These are phyloP conservation scores for Hapalemur alaotrensis DNA, from an alignment of 2,797 vertebrate genomes.

Conservation along the genomic window DNA sequence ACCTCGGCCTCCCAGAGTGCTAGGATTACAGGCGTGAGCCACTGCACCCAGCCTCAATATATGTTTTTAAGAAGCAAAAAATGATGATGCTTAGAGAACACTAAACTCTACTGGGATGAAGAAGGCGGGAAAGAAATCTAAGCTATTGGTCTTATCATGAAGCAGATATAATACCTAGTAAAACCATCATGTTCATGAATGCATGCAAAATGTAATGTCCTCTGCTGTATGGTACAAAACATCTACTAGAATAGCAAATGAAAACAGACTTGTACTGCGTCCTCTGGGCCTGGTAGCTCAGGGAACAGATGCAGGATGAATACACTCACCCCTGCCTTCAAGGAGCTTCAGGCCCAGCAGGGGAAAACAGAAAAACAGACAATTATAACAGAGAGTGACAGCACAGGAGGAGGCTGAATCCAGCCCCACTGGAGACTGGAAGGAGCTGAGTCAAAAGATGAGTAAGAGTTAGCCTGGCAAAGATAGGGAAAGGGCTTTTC, in stretches of 20 bases:
- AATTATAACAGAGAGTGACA: not conserved
- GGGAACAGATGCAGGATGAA: not conserved
- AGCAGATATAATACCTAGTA: not conserved
- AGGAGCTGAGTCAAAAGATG: not conserved
- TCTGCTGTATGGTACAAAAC: not conserved
- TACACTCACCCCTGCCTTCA: not conserved
- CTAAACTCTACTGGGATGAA: not conserved
- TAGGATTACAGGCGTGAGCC: not conserved
- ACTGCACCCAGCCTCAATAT: not conserved
- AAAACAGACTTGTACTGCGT: not conserved
- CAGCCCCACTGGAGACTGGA: not conserved
- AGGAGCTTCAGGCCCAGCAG: not conserved
- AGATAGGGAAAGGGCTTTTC: not conserved
- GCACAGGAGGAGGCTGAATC: not conserved
- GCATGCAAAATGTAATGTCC: not conserved
- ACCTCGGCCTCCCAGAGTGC: not conserved
- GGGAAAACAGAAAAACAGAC: not conserved
- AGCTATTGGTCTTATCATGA: not conserved
- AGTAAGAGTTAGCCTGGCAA: not conserved
- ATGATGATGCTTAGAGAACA: not conserved
- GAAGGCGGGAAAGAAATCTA: not conserved
- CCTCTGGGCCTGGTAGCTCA: not conserved
- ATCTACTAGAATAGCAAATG: not conserved
- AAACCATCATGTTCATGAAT: not conserved
- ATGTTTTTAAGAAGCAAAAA: constrained; percentile 15